Percentiles rank a stretch among this genome's conserved stretches.
phyloP scores from a whole-genome alignment of 1,140 invertebrate genomes.

The Pseudomyrmex gracilis region DNA sequence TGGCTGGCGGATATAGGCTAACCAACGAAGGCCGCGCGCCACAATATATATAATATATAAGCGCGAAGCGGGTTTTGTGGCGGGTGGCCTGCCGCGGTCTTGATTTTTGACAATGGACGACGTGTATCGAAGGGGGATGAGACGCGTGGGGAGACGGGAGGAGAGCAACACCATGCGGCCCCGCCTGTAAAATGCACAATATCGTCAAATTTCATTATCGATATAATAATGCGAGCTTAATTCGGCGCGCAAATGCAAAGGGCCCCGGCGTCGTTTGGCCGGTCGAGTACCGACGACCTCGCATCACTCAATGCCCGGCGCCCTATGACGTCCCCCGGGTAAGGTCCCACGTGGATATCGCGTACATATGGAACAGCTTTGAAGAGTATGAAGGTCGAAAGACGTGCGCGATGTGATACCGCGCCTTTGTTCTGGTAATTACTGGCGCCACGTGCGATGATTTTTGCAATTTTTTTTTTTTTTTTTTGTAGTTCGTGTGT shows the following conservation, averaged over 20 bases:
- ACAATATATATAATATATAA: conserved; percentile 65
- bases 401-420: not conserved
- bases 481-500: too few relatives aligned
- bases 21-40: conserved; percentile 12
- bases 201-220: conserved; percentile 86
- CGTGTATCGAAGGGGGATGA: conserved; percentile 1
- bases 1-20: conserved; percentile 55
- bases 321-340: conserved; percentile 67
- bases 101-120: conserved; percentile 79
- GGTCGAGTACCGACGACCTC: conserved; percentile 46
- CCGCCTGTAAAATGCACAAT: conserved; percentile 84
- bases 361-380: conserved; percentile 35
- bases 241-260: conserved; percentile 69
- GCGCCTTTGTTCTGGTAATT: conserved; percentile 43
- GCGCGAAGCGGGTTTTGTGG: conserved; percentile 72
- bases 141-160: not conserved
- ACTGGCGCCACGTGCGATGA: conserved; percentile 3
- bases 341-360: conserved; percentile 35
- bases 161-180: conserved; percentile 46
- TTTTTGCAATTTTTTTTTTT: not conserved
- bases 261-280: conserved; percentile 31
- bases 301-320: conserved; percentile 58
- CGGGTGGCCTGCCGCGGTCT: conserved; percentile 75
- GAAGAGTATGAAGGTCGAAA: conserved; percentile 25
- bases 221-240: conserved; percentile 84